Evolutionary conservation across 2,888 invertebrate species (phyloP).

Genomic region (Carabus problematicus): DNA sequence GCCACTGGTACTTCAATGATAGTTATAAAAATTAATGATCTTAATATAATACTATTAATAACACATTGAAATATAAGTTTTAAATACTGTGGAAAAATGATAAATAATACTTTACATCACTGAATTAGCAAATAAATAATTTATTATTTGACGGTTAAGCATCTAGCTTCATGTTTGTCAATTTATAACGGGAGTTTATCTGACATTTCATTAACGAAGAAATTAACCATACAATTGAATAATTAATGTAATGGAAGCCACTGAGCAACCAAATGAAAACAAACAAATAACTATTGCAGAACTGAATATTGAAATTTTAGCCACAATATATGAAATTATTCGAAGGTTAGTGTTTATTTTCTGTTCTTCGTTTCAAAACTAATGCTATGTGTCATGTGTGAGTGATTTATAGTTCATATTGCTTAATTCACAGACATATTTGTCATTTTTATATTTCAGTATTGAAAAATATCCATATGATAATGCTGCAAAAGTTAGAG

Average conservation of each 20-base stretch:
- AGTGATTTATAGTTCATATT: slow-evolving; percentile 33
- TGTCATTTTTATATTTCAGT: slow-evolving; percentile 62
- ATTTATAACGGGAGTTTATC: neutral
- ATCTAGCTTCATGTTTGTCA: neutral
- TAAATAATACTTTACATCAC: too few species aligned
- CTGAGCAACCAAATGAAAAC: slow-evolving; percentile 56
- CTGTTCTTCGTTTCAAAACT: slow-evolving; percentile 5
- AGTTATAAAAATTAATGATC: too few species aligned
- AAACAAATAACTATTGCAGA: slow-evolving; percentile 75
- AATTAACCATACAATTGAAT: neutral
- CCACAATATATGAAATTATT: slow-evolving; percentile 92
- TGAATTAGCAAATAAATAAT: too few species aligned
- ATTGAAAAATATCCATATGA: slow-evolving; percentile 92
- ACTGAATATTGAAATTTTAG: slow-evolving; percentile 90
- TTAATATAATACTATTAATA: too few species aligned
- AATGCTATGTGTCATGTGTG: slow-evolving; percentile 16
- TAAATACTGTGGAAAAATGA: too few species aligned
- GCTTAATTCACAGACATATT: slow-evolving; percentile 37
- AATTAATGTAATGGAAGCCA: slow-evolving; percentile 59
- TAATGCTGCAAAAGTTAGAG: slow-evolving; percentile 81
- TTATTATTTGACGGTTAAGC: too few species aligned
- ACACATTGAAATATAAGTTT: too few species aligned
- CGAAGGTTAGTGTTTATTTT: slow-evolving; percentile 71
- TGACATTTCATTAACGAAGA: neutral
- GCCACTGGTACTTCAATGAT: too few species aligned